phyloP scores from a whole-genome alignment of 2,113 vertebrate genomes.

The Ahaetulla prasina region DNA sequence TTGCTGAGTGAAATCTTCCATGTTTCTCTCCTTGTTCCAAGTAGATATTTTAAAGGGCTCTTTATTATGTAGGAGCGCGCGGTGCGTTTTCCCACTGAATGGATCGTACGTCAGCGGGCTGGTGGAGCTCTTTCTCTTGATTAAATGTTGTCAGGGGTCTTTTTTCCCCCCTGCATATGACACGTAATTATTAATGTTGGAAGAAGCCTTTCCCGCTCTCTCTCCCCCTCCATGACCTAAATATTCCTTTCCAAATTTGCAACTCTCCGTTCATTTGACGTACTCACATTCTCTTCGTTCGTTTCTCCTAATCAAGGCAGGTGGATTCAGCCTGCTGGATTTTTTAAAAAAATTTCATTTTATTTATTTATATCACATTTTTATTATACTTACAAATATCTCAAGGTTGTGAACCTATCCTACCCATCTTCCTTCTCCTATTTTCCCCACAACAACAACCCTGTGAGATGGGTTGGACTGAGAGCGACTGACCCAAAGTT shows the following conservation, averaged over 20 bases:
- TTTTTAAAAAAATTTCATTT: too few species aligned
- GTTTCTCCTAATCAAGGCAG: not conserved
- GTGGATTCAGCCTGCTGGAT: not conserved
- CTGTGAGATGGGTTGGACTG: not conserved
- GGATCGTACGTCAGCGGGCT: not conserved
- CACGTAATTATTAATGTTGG: not conserved
- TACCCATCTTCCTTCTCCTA: not conserved
- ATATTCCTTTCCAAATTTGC: not conserved
- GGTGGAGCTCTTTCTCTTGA: not conserved
- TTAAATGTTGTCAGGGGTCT: not conserved
- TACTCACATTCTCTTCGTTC: accelerated
- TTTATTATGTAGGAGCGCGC: not conserved
- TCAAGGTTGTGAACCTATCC: not conserved
- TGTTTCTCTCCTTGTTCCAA: not conserved
- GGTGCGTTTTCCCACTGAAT: not conserved
- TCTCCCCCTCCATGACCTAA: too few species aligned
- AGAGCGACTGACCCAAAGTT: not conserved
- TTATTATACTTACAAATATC: not conserved
- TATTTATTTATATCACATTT: not conserved
- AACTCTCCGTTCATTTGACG: not conserved
- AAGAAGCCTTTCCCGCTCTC: not conserved
- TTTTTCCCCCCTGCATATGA: not conserved
- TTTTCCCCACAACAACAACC: not conserved
- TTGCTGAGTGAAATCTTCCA: not conserved
- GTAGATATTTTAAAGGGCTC: not conserved